phyloP scores from a whole-genome alignment of 2,113 vertebrate genomes.

The Monopterus albus region DNA sequence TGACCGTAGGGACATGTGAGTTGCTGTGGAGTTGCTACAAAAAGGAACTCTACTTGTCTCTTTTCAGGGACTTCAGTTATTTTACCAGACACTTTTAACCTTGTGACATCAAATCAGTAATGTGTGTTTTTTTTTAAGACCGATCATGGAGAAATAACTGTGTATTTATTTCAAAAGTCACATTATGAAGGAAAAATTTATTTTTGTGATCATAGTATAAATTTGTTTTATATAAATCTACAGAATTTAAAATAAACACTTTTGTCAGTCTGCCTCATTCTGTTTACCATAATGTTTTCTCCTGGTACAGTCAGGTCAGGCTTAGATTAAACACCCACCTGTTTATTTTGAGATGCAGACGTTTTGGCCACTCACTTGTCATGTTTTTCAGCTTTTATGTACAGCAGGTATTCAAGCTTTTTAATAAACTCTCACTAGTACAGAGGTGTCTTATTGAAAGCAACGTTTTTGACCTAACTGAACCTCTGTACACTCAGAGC shows the following conservation, averaged over 20 bases:
- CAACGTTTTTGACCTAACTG: conserved; percentile 53
- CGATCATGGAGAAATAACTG: conserved; percentile 44
- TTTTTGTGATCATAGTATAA: conserved; percentile 69
- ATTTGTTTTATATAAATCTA: conserved; percentile 68
- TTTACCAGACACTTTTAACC: conserved; percentile 40
- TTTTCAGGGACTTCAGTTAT: conserved; percentile 29
- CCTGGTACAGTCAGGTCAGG: background rate
- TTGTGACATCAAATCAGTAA: conserved; percentile 32
- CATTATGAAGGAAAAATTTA: conserved; percentile 50
- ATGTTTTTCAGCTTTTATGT: conserved; percentile 19
- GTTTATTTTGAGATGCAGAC: background rate
- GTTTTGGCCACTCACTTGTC: background rate
- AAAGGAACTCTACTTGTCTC: conserved; percentile 18
- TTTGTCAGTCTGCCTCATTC: conserved; percentile 28
- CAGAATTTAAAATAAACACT: conserved; percentile 64
- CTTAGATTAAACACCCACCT: background rate
- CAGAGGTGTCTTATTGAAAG: conserved; percentile 68
- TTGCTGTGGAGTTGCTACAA: conserved; percentile 21
- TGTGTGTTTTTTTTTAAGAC: conserved; percentile 62
- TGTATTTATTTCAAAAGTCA: conserved; percentile 71
- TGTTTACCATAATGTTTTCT: background rate
- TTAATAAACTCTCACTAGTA: conserved; percentile 64
- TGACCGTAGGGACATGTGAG: conserved; percentile 42
- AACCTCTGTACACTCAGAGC: conserved; percentile 55
- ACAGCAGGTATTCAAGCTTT: conserved; percentile 28